Evolutionary conservation across 2,113 vertebrate species (phyloP).

Genomic region (Paradoxurus hermaphroditus): DNA sequence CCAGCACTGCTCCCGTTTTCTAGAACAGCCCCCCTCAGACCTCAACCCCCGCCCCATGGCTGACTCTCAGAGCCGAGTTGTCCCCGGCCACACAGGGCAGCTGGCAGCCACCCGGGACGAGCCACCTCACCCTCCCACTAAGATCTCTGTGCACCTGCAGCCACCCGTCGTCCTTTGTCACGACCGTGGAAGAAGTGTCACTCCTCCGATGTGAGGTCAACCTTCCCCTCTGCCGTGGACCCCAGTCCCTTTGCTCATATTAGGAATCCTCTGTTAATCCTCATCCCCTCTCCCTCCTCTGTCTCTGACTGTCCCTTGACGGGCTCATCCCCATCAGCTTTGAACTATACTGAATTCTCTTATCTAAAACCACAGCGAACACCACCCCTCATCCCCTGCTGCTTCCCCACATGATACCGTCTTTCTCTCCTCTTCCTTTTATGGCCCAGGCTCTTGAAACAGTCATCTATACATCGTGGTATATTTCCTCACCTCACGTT

Average conservation of each 20-base stretch:
- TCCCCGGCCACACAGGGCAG: background rate
- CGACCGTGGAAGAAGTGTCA: background rate
- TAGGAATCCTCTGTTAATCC: background rate
- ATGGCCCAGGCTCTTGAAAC: background rate
- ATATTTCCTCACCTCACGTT: background rate
- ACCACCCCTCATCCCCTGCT: background rate
- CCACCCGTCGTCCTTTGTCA: background rate
- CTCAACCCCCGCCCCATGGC: background rate
- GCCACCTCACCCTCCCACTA: background rate
- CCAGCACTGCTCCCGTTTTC: background rate
- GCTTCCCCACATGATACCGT: background rate
- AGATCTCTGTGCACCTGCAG: background rate
- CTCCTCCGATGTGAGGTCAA: background rate
- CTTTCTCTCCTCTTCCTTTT: background rate
- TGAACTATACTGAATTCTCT: background rate
- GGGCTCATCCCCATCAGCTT: background rate
- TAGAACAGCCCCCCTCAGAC: background rate
- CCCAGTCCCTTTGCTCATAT: background rate
- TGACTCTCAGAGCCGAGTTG: background rate
- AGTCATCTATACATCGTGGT: background rate
- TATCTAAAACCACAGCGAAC: background rate
- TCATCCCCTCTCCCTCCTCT: background rate
- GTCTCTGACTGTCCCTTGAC: background rate
- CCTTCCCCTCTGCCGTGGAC: background rate
- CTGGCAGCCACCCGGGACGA: background rate